Base-by-base conservation (phyloP, 2,113 vertebrate genomes). In the Alethe diademata region DNA sequence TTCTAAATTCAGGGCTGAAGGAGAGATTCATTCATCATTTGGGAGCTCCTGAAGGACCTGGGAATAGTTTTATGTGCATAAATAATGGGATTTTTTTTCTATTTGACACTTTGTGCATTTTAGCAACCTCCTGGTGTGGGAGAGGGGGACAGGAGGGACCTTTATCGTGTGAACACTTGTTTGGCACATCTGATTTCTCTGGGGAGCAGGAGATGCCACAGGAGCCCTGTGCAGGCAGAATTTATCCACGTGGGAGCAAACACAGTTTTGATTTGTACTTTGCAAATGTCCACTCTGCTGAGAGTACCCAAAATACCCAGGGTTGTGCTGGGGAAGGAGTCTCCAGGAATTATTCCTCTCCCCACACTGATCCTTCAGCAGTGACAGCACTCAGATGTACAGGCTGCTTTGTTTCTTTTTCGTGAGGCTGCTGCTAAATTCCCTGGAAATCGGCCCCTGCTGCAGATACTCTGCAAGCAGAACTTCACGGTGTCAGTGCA, bases 401-500 rank as follows among this genome's bases (percentile, higher is more conserved):
- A 31, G 2, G 6, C 31, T 57, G 69, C 23, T 9, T 38, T 43
- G n/a, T 4, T 60, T 42, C 8, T 17, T 11, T 28, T 48, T 48
- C 0, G 2, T 22, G 53, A 47, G 23, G 14, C 22, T 43, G 33
- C 45, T 72, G 53, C 48, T 51, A n/a, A 74, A 65, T 64, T 53
- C 70, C 65, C 61, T 40, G 51, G 28, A 24, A 85, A 61, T 14
- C 42, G 5, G 2, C 6, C 6, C 15, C 19, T 90, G 22, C 7
- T 33, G 42, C 26, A 54, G 53, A 22, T 4, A 0, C 20, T 14
- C 29, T 16, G 42, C 65, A 8, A 71, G n/a, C 14, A 80, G 64
- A 69, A 9, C 22, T 8, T 7, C 3, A 2, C 0, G 1, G 33
- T 5, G 2, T 17, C 11, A 1, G 20, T 3, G 31, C 69, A 29